A percentile compares a stretch with the other conserved stretches of the same genome.
Conservation (phyloP, 2,797 vertebrate species). For the Hippocampus kuda region DNA sequence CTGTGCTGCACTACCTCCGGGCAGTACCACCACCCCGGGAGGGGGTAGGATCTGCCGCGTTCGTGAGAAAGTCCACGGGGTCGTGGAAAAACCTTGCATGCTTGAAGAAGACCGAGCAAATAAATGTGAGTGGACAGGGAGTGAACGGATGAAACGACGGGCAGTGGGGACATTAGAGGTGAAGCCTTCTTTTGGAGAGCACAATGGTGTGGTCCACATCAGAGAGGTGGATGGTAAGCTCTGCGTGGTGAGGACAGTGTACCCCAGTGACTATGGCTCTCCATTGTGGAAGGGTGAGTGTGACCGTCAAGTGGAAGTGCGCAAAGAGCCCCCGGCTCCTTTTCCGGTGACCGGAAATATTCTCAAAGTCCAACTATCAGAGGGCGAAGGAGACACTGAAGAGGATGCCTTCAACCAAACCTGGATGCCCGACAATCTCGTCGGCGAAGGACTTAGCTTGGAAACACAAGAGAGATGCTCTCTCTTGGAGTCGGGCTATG, state of each 20-base stretch:
- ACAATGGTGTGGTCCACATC: conserved; percentile 67
- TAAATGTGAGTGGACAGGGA: conserved; percentile 19
- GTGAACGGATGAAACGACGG: neutral
- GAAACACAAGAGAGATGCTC: conserved; percentile 33
- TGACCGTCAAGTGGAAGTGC: conserved; percentile 47
- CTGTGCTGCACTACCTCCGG: conserved; percentile 31
- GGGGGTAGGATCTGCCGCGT: conserved; percentile 67
- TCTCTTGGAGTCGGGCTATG: conserved; percentile 62
- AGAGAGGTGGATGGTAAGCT: conserved; percentile 68
- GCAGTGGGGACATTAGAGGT: conserved; percentile 1
- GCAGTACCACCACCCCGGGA: conserved; percentile 63
- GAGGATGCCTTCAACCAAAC: neutral
- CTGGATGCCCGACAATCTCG: conserved; percentile 14
- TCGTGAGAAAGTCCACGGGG: conserved; percentile 63
- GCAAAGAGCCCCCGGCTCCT: conserved; percentile 25
- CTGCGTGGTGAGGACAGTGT: conserved; percentile 70
- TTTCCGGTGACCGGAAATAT: conserved; percentile 44
- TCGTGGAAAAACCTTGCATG: conserved; percentile 67
- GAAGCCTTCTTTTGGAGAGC: conserved; percentile 35
- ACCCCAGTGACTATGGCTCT: conserved; percentile 66
- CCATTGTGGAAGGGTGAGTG: conserved; percentile 50
- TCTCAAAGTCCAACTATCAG: conserved; percentile 49
- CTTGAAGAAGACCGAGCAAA: conserved; percentile 46
- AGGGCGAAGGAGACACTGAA: conserved; percentile 9
- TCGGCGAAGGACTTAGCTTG: conserved; percentile 31